Base-by-base conservation (phyloP, 1,140 invertebrate genomes). In the Drosophila quadrilineata region DNA sequence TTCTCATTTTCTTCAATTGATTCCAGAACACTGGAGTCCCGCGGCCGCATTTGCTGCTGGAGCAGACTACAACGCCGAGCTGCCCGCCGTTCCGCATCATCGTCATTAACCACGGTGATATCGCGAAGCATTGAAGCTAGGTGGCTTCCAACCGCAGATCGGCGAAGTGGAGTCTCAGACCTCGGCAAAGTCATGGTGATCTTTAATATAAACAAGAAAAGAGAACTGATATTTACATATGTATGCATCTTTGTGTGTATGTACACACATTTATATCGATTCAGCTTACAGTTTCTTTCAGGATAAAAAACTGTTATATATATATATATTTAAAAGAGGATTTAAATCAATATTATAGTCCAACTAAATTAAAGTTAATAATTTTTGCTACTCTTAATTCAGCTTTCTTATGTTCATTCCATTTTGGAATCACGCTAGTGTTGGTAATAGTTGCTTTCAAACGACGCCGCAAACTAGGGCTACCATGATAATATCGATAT, bases 401-500 rank as follows among this genome's bases (percentile, higher is more conserved):
- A 52, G 40, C 19, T 67, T 46, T 58, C 12, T 68, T 72, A 63
- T 71, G 45, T 69, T 43, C 28, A 24, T 64, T 19, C 57, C 28
- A 35, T 52, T 58, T 56, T 56, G 22, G 10, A 2, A 10, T 58
- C 50, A 54, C 38, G 77, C 38, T 82, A 53, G 77, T 84, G 33
- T 77, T 84, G 45, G 73, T 76, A 82, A 63, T 82, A 82, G 69
- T 82, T 82, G 80, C 63, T 84, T 82, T 82, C 79, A 84, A 82
- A 84, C 66, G 77, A 82, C 77, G 77, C 77, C 77, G 71, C 67
- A 70, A 73, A 56, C 58, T 52, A 80, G 75, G 75, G 75, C 67
- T 75, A 33, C 59, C 29, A 12, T 29, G 12, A 17, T n/a, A 41
- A 48, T 62, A 21, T 43, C 29, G 38, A 46, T 50, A 29, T 36